Evolutionary conservation across 2,113 vertebrate species (phyloP), one percentile per base, ranked within the genome.

Genomic region (Regulus satrapa): DNA sequence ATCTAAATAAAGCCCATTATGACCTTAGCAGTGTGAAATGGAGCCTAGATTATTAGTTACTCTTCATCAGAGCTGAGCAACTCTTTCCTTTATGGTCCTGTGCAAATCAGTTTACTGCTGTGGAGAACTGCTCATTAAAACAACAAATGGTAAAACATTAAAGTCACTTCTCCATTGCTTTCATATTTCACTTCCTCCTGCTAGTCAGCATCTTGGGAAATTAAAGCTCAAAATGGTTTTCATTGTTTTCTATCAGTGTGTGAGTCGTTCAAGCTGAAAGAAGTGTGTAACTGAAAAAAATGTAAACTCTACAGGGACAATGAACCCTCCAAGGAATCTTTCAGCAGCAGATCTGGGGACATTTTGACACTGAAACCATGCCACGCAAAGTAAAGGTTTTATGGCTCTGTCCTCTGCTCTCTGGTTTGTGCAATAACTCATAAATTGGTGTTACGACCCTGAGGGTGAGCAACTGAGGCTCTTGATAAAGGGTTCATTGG

Each of bases 381-480:
- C 10, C 29, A 14, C 2, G 20, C 31, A 23, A 46, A 29, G 8
- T 5, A 8, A 59, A 14, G 26, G 1, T 31, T 77, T 74, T 32
- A 67, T 4, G 28, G 46, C 20, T 62, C 8, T 26, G 46, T 23
- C 54, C 9, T 31, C 25, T 48, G 63, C 5, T 59, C 23, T 45
- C 32, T 5, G 1, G 5, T 31, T 74, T 38, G 14, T 32, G n/a
- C 74, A 34, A 1, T 19, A 48, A 55, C 32, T 61, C 10, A 1
- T 1, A 0, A 14, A 4, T 23, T 23, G 36, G 28, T 68, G 28
- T 28, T 61, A 45, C 0, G 1, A 77, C 8, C 36, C 62, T 12
- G 14, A 86, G 45, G 45, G 32, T 43, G 52, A 67, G 52, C 38
- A 23, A 59, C 54, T 26, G 72, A 77, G 46, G 18, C 19, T 32